Conservation (phyloP, 2,888 invertebrate species). For the Zaprionus lineosus region DNA sequence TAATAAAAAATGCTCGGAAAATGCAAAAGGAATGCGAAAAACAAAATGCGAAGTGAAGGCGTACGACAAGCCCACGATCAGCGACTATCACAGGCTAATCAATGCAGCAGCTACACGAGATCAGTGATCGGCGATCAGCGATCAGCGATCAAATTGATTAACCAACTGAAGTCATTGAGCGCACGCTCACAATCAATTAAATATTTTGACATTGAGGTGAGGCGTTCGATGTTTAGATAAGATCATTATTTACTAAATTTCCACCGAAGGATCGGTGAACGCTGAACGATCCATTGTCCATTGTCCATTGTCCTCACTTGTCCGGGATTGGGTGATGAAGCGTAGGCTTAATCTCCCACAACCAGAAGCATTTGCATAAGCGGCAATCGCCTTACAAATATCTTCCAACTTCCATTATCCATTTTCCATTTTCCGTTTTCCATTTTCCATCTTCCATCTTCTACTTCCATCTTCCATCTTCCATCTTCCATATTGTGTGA, state of each 20-base stretch:
- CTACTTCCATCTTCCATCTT: no score
- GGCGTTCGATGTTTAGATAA: conserved; percentile 37
- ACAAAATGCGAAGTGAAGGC: conserved; percentile 65
- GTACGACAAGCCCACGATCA: conserved; percentile 43
- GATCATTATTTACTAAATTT: conserved; percentile 48
- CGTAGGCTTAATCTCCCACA: conserved; percentile 39
- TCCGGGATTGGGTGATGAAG: no score
- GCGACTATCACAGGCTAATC: conserved; percentile 47
- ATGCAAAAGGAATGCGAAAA: conserved; percentile 55
- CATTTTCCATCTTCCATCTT: no score
- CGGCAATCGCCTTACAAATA: no score
- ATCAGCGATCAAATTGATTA: conserved; percentile 64
- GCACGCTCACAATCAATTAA: conserved; percentile 74
- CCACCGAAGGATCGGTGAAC: no score
- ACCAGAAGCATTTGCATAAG: conserved; percentile 45
- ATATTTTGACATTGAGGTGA: conserved; percentile 51
- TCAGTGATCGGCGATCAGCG: conserved; percentile 44
- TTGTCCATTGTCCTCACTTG: neutral
- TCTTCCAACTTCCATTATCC: no score
- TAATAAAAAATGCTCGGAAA: conserved; percentile 35
- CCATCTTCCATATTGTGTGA: no score
- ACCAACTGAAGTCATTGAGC: conserved; percentile 72
- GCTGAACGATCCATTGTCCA: conserved; percentile 49
- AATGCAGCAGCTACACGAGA: conserved; percentile 58
- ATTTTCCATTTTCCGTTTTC: no score